Percentiles rank a stretch among this genome's conserved stretches.
Conservation (phyloP, 64 coral and sea anemone genomes). For the Montipora sp. region DNA sequence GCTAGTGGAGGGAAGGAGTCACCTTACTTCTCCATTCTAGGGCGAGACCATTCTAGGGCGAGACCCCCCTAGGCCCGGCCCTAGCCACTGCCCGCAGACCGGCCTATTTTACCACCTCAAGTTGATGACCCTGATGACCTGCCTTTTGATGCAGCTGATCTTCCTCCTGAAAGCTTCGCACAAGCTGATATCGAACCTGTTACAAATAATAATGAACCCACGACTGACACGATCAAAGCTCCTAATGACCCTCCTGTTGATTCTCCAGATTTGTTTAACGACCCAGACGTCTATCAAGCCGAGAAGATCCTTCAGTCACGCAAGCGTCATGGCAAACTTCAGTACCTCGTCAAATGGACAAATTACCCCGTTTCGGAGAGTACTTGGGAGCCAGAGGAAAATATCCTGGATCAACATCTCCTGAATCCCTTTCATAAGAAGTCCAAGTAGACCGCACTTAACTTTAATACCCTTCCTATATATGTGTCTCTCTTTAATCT, state of each 20-base stretch:
- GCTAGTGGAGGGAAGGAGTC: no score
- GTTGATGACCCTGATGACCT: neutral
- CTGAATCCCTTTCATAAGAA: neutral
- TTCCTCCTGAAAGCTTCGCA: constrained; percentile 8
- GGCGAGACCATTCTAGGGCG: no score
- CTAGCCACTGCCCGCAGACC: neutral
- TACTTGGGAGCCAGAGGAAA: constrained; percentile 50
- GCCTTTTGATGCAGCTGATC: neutral
- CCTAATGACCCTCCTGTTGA: neutral
- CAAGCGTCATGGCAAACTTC: neutral
- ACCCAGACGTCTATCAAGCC: neutral
- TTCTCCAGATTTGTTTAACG: neutral
- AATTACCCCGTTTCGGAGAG: neutral
- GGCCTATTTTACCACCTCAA: neutral
- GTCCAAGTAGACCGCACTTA: neutral
- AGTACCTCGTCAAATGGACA: constrained; percentile 42
- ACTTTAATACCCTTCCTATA: no score
- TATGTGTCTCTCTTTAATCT: no score
- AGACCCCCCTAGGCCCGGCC: no score
- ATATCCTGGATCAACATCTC: neutral
- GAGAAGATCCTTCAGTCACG: constrained; percentile 28
- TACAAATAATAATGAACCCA: neutral
- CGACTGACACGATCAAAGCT: fast-evolving
- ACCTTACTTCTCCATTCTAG: no score
- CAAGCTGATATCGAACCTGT: neutral